These are phyloP conservation scores for Cephus runcator DNA, from an alignment of 2,888 invertebrate genomes.

Conservation along the genomic window DNA sequence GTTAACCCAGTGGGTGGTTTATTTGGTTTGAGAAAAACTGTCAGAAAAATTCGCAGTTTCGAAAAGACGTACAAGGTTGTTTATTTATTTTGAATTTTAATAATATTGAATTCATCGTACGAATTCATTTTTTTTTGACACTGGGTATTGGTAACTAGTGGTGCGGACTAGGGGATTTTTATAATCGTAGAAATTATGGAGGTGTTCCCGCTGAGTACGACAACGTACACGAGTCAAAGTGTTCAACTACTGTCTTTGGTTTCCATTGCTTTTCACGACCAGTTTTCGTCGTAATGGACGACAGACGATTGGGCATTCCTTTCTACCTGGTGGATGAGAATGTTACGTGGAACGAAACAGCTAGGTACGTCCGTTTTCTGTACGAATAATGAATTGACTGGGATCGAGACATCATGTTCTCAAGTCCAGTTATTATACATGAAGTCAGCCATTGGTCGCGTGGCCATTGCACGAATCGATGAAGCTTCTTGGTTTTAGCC, in stretches of 20 bases:
- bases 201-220: neutral
- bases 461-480: neutral
- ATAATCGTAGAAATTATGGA: neutral
- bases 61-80: neutral
- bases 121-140: neutral
- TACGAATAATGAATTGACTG: neutral
- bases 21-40: neutral
- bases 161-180: neutral
- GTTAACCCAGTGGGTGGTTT: neutral
- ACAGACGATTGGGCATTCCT: neutral
- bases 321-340: neutral
- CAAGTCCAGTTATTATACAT: neutral
- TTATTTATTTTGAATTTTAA: neutral
- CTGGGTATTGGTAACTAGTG: neutral
- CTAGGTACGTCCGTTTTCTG: neutral
- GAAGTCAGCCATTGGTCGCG: neutral
- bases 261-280: neutral
- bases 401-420: neutral
- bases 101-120: neutral
- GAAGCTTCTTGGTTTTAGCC: neutral
- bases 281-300: neutral
- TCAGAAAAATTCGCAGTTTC: neutral
- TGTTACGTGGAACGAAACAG: neutral
- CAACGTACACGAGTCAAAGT: neutral
- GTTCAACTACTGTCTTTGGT: neutral